Conservation (phyloP, 2,888 invertebrate genomes). For the Pteria penguin region DNA sequence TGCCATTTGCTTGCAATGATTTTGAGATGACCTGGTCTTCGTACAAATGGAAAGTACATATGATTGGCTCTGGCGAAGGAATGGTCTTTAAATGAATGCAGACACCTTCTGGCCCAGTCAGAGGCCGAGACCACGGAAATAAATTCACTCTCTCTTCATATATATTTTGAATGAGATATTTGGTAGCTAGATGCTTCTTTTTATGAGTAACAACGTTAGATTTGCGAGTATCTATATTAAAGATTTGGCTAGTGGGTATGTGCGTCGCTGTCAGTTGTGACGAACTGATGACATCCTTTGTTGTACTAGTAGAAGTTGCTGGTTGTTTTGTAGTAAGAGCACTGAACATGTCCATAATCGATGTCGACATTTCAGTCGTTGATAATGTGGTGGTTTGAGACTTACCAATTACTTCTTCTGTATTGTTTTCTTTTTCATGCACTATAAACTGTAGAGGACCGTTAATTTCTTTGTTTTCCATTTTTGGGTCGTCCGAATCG, state of each 20-base stretch:
- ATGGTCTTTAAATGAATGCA: not conserved
- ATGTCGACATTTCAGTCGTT: not conserved
- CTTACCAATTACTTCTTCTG: too few relatives aligned
- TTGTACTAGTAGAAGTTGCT: not conserved
- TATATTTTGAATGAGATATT: not conserved
- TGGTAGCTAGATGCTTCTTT: not conserved
- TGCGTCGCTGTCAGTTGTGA: not conserved
- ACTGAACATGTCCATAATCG: not conserved
- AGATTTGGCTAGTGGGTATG: not conserved
- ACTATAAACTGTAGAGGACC: not conserved
- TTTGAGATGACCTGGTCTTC: conserved; percentile 34
- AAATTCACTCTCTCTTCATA: not conserved
- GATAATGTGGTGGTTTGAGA: fast-evolving
- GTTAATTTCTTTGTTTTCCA: not conserved
- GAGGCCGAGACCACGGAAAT: not conserved
- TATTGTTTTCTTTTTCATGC: fast-evolving
- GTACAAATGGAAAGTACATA: conserved; percentile 36
- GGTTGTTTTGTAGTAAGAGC: not conserved
- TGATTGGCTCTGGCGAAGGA: not conserved
- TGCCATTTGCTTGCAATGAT: not conserved
- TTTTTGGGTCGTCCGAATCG: not conserved
- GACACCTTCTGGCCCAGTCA: not conserved
- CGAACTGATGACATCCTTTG: not conserved
- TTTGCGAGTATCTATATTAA: not conserved
- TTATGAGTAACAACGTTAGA: not conserved